Conservation (phyloP, 1,140 invertebrate species). For the Euwallacea fornicatus region DNA sequence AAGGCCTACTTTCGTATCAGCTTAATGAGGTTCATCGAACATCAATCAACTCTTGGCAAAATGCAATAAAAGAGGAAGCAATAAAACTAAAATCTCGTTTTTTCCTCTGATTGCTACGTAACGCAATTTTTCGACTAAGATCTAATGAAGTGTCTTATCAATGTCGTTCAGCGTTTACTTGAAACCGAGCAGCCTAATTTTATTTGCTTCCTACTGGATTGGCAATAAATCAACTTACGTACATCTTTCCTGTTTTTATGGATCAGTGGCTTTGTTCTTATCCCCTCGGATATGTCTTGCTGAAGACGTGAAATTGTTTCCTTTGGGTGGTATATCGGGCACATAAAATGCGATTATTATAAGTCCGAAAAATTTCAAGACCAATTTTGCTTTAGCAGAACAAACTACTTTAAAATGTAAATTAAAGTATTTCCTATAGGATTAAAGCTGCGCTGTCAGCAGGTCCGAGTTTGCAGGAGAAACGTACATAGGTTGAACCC, state of each 20-base stretch:
- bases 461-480: not conserved
- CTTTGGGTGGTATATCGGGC: not conserved
- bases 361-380: not conserved
- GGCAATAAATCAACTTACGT: conserved; percentile 36
- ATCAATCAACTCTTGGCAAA: conserved; percentile 28
- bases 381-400: not conserved
- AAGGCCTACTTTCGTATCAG: too few relatives aligned
- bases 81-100: conserved; percentile 30
- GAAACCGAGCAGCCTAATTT: conserved; percentile 35
- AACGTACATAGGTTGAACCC: not conserved
- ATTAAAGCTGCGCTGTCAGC: not conserved
- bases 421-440: not conserved
- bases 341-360: not conserved
- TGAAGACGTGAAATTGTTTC: not conserved
- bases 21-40: conserved; percentile 2
- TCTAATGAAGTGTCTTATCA: conserved; percentile 40
- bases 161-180: conserved; percentile 34
- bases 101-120: conserved; percentile 37
- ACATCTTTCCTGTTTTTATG: conserved; percentile 21
- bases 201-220: conserved; percentile 30
- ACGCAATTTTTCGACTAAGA: conserved; percentile 39
- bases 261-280: conserved; percentile 15
- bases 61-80: conserved; percentile 27
- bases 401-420: not conserved
- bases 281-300: not conserved